Percentiles rank a stretch among this genome's conserved stretches.
Conservation (phyloP, 2,113 vertebrate genomes). For the Anolis carolinensis region DNA sequence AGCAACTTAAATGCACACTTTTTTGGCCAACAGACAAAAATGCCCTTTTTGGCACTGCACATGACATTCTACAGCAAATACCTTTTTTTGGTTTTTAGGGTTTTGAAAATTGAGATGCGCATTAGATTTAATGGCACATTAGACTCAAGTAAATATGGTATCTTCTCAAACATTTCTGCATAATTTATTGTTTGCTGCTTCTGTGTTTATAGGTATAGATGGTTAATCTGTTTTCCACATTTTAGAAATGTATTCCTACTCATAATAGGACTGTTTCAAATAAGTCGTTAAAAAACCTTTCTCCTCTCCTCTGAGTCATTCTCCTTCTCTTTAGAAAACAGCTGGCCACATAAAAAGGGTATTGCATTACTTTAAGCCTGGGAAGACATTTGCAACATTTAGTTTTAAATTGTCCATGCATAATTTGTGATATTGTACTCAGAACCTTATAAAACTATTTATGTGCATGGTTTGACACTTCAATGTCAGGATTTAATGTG, state of each 20-base stretch:
- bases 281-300: neutral
- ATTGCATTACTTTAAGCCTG: neutral
- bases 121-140: no score
- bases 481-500: neutral
- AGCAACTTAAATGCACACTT: no score
- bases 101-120: no score
- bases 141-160: no score
- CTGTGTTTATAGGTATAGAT: neutral
- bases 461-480: neutral
- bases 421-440: neutral
- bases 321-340: neutral
- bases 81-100: no score
- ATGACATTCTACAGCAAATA: no score
- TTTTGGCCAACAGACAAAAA: no score
- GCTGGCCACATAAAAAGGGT: neutral
- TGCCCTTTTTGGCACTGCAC: no score
- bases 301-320: neutral
- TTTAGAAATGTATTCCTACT: neutral
- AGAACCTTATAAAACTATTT: neutral
- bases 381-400: neutral
- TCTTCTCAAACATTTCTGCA: neutral
- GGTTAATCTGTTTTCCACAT: neutral
- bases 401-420: neutral
- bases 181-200: neutral
- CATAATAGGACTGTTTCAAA: neutral